A percentile compares a stretch with the other conserved stretches of the same genome.
Conservation (phyloP, 2,888 invertebrate genomes). For the Leptopilina syphax region DNA sequence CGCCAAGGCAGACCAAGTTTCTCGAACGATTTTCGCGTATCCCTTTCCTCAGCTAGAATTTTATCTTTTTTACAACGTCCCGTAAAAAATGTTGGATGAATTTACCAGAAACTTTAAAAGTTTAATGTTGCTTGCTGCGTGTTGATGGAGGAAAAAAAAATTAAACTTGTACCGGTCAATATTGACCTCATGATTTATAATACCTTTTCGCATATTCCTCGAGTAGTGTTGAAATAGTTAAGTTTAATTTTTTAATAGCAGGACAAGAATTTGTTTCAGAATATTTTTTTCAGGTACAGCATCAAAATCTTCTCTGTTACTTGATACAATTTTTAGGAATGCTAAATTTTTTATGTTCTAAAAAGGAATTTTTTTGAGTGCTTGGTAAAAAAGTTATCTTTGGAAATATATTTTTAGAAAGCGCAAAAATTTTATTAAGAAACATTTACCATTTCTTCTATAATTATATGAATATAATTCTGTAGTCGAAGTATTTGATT, state of each 20-base stretch:
- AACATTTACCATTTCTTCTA: no score
- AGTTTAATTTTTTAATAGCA: no score
- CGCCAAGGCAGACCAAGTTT: slow-evolving; percentile 49
- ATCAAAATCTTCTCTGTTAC: neutral
- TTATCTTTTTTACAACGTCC: neutral
- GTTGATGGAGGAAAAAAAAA: neutral
- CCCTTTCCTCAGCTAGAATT: slow-evolving; percentile 19
- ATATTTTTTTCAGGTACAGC: no score
- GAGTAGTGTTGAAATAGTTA: neutral
- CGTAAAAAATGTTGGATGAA: neutral
- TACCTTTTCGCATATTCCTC: no score
- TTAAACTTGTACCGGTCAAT: neutral
- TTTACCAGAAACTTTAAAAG: slow-evolving; percentile 18
- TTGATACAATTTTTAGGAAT: neutral
- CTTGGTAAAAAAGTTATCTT: neutral
- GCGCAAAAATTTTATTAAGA: neutral
- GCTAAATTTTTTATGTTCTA: neutral
- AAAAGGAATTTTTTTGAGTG: neutral
- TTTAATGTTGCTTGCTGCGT: neutral
- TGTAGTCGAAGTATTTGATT: no score
- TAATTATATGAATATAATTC: no score
- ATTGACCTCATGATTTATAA: neutral
- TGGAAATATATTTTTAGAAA: neutral
- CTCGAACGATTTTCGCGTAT: slow-evolving; percentile 7
- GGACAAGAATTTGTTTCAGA: no score